Evolutionary conservation across 2,113 vertebrate species (phyloP), one percentile per base, ranked within the genome.

Genomic region (Cromileptes altivelis): DNA sequence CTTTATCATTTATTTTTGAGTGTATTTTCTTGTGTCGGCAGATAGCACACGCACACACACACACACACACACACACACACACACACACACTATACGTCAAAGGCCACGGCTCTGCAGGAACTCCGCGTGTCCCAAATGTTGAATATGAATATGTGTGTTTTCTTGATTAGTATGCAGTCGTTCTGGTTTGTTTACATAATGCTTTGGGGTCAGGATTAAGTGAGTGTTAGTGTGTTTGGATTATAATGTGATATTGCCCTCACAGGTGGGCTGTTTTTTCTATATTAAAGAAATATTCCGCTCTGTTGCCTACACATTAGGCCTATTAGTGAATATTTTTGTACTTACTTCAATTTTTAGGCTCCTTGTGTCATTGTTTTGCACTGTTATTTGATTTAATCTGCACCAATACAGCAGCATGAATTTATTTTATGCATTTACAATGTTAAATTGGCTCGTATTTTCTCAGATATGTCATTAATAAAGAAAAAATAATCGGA

Each of bases 1-100:
- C 61, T 69, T 81, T 72, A 80, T 75, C 57, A 57, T 88, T 85
- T 87, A 76, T 73, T 85, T 87, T 75, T 30, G 50, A 57, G 50
- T 75, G 13, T 70, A n/a, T 62, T 49, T 83, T 70, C 9, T 58
- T 61, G 55, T 70, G 18, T 55, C 21, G 67, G 49, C 23, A 49
- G 56, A 70, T 27, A 52, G 33, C 57, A 52, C 62, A 52, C 15
- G 52, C 13, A 18, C 58, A 19, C 18, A 56, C 13, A 18, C 58
- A 19, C 18, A 56, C 13, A 18, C 58, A 19, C 18, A 56, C 13
- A 18, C 58, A 19, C 18, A 56, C 13, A 18, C 58, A 56, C 13
- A 18, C 58, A 56, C 15, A 56, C 13, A 18, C 58, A 17, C 18
- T 25, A 2, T 37, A 73, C 55, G 6, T n/a, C 37, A 70, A 73